These are phyloP conservation scores for Pseudococcus longispinus DNA, from an alignment of 2,888 invertebrate genomes.

Conservation along the genomic window DNA sequence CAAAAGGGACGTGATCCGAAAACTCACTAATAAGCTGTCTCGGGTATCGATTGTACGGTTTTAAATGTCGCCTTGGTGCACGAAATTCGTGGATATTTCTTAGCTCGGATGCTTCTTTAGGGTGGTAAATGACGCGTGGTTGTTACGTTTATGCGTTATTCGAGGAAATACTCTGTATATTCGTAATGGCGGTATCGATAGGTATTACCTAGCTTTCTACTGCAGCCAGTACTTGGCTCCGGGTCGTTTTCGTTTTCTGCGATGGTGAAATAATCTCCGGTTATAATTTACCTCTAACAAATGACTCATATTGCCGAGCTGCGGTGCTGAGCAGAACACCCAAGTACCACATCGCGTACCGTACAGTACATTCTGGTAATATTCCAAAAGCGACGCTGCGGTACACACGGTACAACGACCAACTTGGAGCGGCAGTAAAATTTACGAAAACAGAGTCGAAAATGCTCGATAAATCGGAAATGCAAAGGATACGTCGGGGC, in stretches of 20 bases:
- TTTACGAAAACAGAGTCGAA: background rate
- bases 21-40: background rate
- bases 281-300: background rate
- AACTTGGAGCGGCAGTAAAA: background rate
- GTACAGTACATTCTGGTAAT: background rate
- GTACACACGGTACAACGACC: background rate
- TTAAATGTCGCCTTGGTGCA: background rate
- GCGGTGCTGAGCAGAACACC: background rate
- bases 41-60: background rate
- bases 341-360: background rate
- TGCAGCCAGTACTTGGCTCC: background rate
- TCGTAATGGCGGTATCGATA: background rate
- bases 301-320: background rate
- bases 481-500: background rate
- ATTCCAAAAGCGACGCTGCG: background rate
- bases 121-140: background rate
- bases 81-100: background rate
- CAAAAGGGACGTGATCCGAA: background rate
- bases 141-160: background rate
- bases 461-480: background rate
- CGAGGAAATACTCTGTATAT: background rate
- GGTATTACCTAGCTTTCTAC: background rate
- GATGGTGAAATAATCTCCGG: background rate
- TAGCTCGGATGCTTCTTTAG: background rate
- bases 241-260: background rate